Evolutionary conservation across 2,113 vertebrate genomes (phyloP), one percentile per base, ranked within the genome.

Genomic region (Macaca mulatta): DNA sequence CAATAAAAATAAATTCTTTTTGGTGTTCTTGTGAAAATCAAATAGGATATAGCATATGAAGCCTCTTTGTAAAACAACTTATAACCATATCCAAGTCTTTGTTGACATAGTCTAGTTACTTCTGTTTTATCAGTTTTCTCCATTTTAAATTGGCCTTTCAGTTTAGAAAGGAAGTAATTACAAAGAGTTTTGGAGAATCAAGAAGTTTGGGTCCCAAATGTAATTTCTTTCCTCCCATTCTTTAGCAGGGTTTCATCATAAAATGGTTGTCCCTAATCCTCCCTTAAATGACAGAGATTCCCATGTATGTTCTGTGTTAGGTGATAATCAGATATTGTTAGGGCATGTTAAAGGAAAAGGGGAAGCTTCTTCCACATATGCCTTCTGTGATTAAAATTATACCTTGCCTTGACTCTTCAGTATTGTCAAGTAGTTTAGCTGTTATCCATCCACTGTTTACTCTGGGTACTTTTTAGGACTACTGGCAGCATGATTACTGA

Each of bases 341-440:
- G 38, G n/a, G 43, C 40, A 80, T 92, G n/a, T 81, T 94, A 67
- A 74, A 50, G 30, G 50, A 70, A 86, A 86, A 88, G 6, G 13
- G n/a, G 20, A 82, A 32, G 6, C n/a, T 93, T 40, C 50, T 91
- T 96, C 84, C 59, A 86, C 57, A 69, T 48, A 45, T 93, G 45
- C 67, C 81, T 97, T 86, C 69, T 86, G 10, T 95, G 98, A 94
- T 67, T 89, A 83, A 97, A 97, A 93, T 88, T 27, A 61, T 74
- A 72, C 50, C 59, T 93, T 91, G 20, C 20, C n/a, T 61, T 89
- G 40, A 11, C 2, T 93, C 80, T 45, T 83, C 75, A 67, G 40
- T 70, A 25, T 75, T 80, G 70, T 64, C 72, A 83, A 84, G 32
- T 8, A 87, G 52, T 89, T 85, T 35, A 93, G 27, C 40, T 87